These are phyloP conservation scores for Austrolebias charrua DNA, from an alignment of 2,797 vertebrate genomes.

Conservation along the genomic window DNA sequence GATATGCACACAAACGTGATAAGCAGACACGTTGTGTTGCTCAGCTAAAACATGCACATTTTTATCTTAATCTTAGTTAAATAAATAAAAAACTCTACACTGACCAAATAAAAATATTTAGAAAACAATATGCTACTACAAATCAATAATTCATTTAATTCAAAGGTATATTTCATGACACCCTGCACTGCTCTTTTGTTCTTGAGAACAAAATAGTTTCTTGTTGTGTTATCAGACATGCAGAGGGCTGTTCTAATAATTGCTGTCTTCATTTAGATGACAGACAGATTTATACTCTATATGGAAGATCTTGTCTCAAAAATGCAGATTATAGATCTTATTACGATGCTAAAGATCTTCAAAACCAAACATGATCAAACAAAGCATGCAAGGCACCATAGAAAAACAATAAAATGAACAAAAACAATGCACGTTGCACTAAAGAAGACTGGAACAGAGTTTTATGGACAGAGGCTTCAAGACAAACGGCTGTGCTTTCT, in stretches of 20 bases:
- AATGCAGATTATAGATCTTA: too few relatives aligned
- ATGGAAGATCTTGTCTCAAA: too few relatives aligned
- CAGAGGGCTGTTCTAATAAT: background rate
- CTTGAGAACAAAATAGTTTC: constrained; percentile 7
- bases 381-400: background rate
- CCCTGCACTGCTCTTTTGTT: background rate
- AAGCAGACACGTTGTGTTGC: background rate
- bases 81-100: too few relatives aligned
- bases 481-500: background rate
- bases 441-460: background rate
- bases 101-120: too few relatives aligned
- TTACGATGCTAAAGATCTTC: too few relatives aligned
- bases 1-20: background rate
- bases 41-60: background rate
- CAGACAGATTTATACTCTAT: background rate
- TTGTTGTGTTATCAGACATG: constrained; percentile 4
- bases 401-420: background rate
- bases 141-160: too few relatives aligned
- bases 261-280: background rate
- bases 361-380: too few relatives aligned
- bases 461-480: too few relatives aligned
- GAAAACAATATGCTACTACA: too few relatives aligned
- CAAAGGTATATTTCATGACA: too few relatives aligned
- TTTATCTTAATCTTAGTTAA: too few relatives aligned
- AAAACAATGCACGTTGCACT: background rate